These are phyloP conservation scores for Pseudochirops corinnae DNA, from an alignment of 2,797 vertebrate species.

Conservation along the genomic window DNA sequence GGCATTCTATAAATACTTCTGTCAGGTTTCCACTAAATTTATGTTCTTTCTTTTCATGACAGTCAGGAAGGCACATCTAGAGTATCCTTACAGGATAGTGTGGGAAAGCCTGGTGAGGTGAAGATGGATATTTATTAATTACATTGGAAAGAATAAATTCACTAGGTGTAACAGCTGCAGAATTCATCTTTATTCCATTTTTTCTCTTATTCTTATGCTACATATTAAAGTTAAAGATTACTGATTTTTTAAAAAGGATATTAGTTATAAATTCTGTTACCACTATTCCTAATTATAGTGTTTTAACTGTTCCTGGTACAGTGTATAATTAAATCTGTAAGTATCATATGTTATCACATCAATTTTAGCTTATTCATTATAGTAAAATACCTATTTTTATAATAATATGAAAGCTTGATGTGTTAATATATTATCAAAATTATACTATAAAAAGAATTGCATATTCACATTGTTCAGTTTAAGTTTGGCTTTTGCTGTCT, in stretches of 20 bases:
- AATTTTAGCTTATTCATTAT: not conserved
- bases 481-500: not conserved
- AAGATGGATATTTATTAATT: not conserved
- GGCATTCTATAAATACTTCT: not conserved
- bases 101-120: not conserved
- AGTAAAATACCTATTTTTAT: not conserved
- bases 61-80: not conserved
- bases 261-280: not conserved
- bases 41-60: not conserved
- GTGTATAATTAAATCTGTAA: not conserved
- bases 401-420: not conserved
- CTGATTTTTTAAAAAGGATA: not conserved
- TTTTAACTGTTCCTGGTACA: not conserved
- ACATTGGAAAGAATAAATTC: not conserved
- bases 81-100: not conserved
- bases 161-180: not conserved
- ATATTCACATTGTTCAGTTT: not conserved
- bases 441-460: not conserved
- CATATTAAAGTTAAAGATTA: not conserved
- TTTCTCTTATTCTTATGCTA: not conserved
- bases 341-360: not conserved
- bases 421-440: not conserved
- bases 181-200: not conserved
- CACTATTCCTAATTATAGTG: not conserved
- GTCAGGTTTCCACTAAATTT: not conserved